Percentiles rank a stretch among this genome's conserved stretches.
Evolutionary conservation across 2,113 vertebrate species (phyloP).

Genomic region (Hyaena hyaena): DNA sequence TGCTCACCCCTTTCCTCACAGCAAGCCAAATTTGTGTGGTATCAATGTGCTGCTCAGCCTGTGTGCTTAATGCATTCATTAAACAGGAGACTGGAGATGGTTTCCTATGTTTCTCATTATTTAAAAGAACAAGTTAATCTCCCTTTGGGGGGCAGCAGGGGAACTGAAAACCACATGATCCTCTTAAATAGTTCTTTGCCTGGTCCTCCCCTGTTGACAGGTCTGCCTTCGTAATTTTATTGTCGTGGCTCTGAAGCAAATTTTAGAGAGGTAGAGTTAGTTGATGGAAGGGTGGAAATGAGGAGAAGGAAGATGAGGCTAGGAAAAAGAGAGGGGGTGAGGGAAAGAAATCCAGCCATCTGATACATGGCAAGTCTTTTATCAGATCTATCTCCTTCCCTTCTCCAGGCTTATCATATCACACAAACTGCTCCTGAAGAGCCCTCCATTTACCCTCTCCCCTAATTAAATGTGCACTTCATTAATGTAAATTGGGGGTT

Average conservation of each 20-base stretch:
- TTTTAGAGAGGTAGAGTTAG: slow-evolving; percentile 46
- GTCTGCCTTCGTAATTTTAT: slow-evolving; percentile 51
- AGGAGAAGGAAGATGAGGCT: not conserved
- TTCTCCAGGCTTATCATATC: slow-evolving; percentile 87
- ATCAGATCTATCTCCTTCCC: slow-evolving; percentile 85
- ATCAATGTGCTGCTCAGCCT: not conserved
- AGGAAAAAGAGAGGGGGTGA: not conserved
- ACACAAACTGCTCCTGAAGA: slow-evolving; percentile 90
- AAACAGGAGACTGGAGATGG: slow-evolving; percentile 60
- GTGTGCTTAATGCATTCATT: slow-evolving; percentile 69
- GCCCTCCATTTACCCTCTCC: slow-evolving; percentile 92
- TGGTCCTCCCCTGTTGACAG: not conserved
- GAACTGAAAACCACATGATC: slow-evolving; percentile 43
- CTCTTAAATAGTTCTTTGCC: not conserved
- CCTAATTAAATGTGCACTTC: slow-evolving; percentile 99
- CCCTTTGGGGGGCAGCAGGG: slow-evolving; percentile 19
- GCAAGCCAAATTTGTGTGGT: not conserved
- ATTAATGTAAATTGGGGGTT: slow-evolving; percentile 99
- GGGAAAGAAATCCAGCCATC: slow-evolving; percentile 52
- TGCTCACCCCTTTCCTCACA: not conserved
- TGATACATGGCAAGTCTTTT: slow-evolving; percentile 79
- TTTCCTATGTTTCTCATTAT: slow-evolving; percentile 77
- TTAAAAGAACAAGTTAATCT: slow-evolving; percentile 82
- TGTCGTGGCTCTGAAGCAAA: slow-evolving; percentile 33
- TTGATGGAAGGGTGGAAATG: slow-evolving; percentile 26